Conservation (phyloP, 2,797 vertebrate species). For the Coranthus polyacanthus region DNA sequence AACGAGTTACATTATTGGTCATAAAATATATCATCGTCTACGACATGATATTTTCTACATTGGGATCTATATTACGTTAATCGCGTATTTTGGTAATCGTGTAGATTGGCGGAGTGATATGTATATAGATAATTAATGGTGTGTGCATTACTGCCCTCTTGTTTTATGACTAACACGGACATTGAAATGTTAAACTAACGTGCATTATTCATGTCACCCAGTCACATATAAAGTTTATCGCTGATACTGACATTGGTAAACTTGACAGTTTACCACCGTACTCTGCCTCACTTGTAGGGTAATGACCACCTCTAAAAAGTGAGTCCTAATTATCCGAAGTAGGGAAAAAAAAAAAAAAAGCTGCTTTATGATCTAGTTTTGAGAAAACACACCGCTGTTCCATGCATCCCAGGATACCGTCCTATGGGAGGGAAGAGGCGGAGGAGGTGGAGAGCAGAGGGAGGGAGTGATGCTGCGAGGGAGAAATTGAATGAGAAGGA, state of each 20-base stretch:
- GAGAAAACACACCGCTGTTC: slow-evolving; percentile 53
- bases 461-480: slow-evolving; percentile 76
- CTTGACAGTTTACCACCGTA: slow-evolving; percentile 17
- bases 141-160: no score
- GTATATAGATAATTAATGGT: no score
- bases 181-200: no score
- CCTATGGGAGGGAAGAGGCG: slow-evolving; percentile 72
- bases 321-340: slow-evolving; percentile 56
- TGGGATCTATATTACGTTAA: no score
- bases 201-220: no score
- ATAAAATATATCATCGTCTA: not conserved
- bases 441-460: slow-evolving; percentile 70
- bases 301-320: slow-evolving; percentile 36
- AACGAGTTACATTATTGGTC: not conserved
- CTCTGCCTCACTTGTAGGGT: slow-evolving; percentile 18
- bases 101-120: no score
- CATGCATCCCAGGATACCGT: slow-evolving; percentile 55
- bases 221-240: no score
- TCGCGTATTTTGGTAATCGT: no score
- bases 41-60: no score
- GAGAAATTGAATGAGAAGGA: slow-evolving; percentile 83
- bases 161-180: no score
- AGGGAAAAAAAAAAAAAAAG: slow-evolving; percentile 27
- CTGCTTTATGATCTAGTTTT: slow-evolving; percentile 67
- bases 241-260: not conserved